Percentiles rank a stretch among this genome's conserved stretches.
Evolutionary conservation across 2,797 vertebrate genomes (phyloP).

Genomic region (Halcyon leucocephala): DNA sequence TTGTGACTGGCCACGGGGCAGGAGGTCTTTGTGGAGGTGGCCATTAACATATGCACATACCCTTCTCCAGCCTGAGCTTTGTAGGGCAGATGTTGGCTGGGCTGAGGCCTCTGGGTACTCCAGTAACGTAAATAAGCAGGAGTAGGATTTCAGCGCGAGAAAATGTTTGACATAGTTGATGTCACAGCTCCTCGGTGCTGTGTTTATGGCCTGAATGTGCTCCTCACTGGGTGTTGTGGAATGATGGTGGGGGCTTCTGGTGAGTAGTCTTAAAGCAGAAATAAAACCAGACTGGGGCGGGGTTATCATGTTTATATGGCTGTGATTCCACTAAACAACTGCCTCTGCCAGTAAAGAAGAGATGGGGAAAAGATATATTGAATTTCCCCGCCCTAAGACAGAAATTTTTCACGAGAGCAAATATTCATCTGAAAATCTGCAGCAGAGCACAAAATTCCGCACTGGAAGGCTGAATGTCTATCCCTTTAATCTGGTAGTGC

Average conservation of each 20-base stretch:
- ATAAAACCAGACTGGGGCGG: neutral
- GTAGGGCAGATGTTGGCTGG: neutral
- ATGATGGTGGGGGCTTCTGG: neutral
- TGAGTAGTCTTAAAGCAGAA: neutral
- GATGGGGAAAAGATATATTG: neutral
- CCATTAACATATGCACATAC: neutral
- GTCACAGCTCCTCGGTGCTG: neutral
- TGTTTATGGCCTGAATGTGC: neutral
- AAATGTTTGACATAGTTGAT: conserved; percentile 26
- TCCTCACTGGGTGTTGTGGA: neutral
- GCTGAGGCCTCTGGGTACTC: conserved; percentile 3
- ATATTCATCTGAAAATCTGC: neutral
- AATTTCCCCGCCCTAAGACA: neutral
- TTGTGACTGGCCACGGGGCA: neutral
- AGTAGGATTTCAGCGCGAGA: conserved; percentile 41
- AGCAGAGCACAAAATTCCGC: neutral
- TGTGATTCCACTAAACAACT: neutral
- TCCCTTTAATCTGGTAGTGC: neutral
- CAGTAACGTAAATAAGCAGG: conserved; percentile 27
- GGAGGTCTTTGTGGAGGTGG: neutral
- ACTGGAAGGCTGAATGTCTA: neutral
- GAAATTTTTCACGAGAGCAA: neutral
- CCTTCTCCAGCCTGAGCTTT: neutral
- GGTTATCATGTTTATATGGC: rapidly evolving
- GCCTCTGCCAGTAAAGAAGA: neutral